Conservation (phyloP, 92 coral and sea anemone genomes). For the Paragorgia papillata region DNA sequence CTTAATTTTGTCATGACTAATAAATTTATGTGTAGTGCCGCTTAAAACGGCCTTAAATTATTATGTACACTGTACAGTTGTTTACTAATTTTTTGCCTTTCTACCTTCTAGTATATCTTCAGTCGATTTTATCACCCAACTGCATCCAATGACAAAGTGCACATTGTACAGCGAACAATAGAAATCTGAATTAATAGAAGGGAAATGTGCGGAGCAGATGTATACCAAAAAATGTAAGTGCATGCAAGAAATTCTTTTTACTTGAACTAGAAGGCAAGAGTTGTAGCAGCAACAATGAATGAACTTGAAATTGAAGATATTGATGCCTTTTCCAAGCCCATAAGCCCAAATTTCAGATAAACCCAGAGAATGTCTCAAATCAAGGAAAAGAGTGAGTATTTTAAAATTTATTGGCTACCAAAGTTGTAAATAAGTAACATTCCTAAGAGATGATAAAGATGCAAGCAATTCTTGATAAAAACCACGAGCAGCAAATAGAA, state of each 20-base stretch:
- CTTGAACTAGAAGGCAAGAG: slow-evolving; percentile 24
- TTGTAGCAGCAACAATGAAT: slow-evolving; percentile 36
- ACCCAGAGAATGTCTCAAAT: slow-evolving; percentile 9
- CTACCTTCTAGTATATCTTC: slow-evolving; percentile 60
- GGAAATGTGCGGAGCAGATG: slow-evolving; percentile 24
- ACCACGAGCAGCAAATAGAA: slow-evolving; percentile 6
- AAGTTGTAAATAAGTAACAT: slow-evolving; percentile 33
- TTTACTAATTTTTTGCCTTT: slow-evolving; percentile 51
- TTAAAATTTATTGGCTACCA: slow-evolving; percentile 18
- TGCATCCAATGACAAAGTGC: slow-evolving; percentile 43
- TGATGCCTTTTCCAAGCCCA: background rate
- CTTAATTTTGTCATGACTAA: too few relatives aligned
- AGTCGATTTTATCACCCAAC: slow-evolving; percentile 50
- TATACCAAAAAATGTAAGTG: slow-evolving; percentile 26
- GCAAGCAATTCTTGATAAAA: slow-evolving; percentile 23
- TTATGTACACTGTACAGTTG: too few relatives aligned
- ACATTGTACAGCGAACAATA: slow-evolving; percentile 23
- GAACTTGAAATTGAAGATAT: slow-evolving; percentile 31
- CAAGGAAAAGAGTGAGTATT: slow-evolving; percentile 25
- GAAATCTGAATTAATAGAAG: slow-evolving; percentile 17
- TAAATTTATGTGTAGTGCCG: too few relatives aligned
- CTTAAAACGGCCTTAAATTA: too few relatives aligned
- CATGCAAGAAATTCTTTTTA: slow-evolving; percentile 29
- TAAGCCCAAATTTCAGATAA: background rate
- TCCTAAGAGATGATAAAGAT: slow-evolving; percentile 28